These are phyloP conservation scores for Phaethon lepturus DNA, from an alignment of 2,113 vertebrate genomes.

Conservation along the genomic window DNA sequence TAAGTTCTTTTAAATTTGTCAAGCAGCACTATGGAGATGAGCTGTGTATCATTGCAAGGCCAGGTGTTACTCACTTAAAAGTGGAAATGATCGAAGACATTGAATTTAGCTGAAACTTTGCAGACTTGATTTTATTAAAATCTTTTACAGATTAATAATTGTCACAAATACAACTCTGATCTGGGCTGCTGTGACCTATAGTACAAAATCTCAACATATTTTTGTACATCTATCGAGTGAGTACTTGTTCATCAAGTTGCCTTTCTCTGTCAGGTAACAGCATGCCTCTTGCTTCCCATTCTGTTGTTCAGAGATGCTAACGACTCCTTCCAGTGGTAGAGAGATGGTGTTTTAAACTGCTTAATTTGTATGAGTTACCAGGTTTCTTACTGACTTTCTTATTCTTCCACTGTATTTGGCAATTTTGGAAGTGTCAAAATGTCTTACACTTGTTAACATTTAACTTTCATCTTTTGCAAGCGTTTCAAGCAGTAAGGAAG, in stretches of 20 bases:
- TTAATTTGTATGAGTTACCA: neutral
- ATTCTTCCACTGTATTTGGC: neutral
- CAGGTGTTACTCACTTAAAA: conserved; percentile 66
- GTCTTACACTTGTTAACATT: neutral
- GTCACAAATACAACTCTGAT: conserved; percentile 31
- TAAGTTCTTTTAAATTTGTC: conserved; percentile 50
- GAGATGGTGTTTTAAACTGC: neutral
- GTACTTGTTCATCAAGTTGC: neutral
- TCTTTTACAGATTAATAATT: conserved; percentile 58
- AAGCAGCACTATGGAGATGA: conserved; percentile 42
- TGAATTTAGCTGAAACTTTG: conserved; percentile 54
- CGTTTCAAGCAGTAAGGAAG: neutral
- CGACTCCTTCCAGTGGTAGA: neutral
- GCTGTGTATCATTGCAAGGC: conserved; percentile 51
- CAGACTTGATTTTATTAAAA: conserved; percentile 64
- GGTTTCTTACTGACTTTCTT: neutral
- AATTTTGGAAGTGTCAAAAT: neutral
- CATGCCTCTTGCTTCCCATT: neutral
- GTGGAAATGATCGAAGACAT: conserved; percentile 47
- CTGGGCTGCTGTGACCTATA: conserved; percentile 24
- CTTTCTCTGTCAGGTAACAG: neutral
- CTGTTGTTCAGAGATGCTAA: neutral
- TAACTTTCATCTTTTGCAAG: neutral
- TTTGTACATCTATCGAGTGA: conserved; percentile 1
- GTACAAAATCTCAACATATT: neutral